A percentile compares a stretch with the other conserved stretches of the same genome.
phyloP scores from a whole-genome alignment of 2,888 invertebrate genomes.

The Drosophila anomalipes region DNA sequence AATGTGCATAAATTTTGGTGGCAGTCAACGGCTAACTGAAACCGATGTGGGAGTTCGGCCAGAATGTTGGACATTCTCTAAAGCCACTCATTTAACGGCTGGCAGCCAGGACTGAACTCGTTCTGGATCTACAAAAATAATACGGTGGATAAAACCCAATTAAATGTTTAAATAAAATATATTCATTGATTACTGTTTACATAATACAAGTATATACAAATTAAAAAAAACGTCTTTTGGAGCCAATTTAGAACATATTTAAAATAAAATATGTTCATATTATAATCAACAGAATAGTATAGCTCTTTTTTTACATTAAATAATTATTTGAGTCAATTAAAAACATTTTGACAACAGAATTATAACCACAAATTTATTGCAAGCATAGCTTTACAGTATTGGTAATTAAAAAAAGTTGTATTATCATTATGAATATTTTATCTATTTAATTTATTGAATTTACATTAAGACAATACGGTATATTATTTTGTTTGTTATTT shows the following conservation, averaged over 20 bases:
- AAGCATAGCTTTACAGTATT: background rate
- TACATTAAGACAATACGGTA: background rate
- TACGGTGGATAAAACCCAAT: constrained; percentile 39
- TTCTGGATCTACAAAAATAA: background rate
- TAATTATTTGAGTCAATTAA: background rate
- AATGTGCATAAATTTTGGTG: constrained; percentile 77
- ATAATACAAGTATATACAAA: background rate
- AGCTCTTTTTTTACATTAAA: background rate
- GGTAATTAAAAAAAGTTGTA: background rate
- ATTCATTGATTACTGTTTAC: background rate
- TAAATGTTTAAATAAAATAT: background rate
- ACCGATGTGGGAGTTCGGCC: constrained; percentile 37
- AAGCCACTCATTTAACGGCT: constrained; percentile 59
- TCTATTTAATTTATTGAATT: background rate
- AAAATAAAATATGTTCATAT: background rate
- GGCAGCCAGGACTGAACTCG: constrained; percentile 34
- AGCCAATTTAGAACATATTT: background rate
- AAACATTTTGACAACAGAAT: background rate
- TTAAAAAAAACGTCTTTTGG: fast-evolving
- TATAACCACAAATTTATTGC: background rate
- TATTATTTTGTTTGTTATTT: background rate
- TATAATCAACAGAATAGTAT: background rate
- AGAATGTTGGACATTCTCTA: constrained; percentile 14
- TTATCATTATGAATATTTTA: background rate
- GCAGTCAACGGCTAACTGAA: constrained; percentile 48